These are phyloP conservation scores for Scylla paramamosain DNA, from an alignment of 1,140 invertebrate genomes.

Conservation along the genomic window DNA sequence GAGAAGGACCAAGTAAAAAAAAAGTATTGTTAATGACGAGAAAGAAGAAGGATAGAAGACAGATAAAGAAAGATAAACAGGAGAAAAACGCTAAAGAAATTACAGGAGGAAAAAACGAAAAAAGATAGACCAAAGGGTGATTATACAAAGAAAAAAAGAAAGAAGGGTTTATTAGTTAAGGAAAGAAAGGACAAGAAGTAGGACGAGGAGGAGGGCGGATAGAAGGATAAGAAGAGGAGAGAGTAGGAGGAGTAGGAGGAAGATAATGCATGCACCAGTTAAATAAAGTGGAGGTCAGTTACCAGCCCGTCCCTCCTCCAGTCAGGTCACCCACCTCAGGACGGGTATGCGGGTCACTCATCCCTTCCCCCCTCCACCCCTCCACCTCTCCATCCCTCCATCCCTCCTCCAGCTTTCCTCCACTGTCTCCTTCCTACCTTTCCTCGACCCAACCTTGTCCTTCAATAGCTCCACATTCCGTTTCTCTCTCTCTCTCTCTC, in stretches of 20 bases:
- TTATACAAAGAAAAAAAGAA: not conserved
- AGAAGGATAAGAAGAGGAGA: not conserved
- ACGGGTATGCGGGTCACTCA: too few relatives aligned
- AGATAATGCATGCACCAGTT: too few relatives aligned
- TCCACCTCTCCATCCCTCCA: too few relatives aligned
- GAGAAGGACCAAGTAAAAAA: not conserved
- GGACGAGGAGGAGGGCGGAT: not conserved
- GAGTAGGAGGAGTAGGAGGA: not conserved
- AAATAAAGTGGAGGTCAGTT: too few relatives aligned
- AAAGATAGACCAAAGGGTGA: not conserved
- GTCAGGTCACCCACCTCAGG: too few relatives aligned
- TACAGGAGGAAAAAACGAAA: not conserved
- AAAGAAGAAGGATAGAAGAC: not conserved
- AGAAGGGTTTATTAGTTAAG: not conserved
- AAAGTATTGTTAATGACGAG: not conserved
- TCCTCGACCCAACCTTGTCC: too few relatives aligned
- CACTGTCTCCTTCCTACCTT: too few relatives aligned
- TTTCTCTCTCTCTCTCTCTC: too few relatives aligned
- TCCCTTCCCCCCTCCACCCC: too few relatives aligned
- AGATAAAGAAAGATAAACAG: not conserved
- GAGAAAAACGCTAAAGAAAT: not conserved
- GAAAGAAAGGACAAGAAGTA: not conserved
- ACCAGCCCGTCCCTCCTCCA: too few relatives aligned
- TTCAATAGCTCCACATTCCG: too few relatives aligned
- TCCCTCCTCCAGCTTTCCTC: too few relatives aligned